Evolutionary conservation across 2,113 vertebrate genomes (phyloP).

Genomic region (Pygoscelis adeliae): DNA sequence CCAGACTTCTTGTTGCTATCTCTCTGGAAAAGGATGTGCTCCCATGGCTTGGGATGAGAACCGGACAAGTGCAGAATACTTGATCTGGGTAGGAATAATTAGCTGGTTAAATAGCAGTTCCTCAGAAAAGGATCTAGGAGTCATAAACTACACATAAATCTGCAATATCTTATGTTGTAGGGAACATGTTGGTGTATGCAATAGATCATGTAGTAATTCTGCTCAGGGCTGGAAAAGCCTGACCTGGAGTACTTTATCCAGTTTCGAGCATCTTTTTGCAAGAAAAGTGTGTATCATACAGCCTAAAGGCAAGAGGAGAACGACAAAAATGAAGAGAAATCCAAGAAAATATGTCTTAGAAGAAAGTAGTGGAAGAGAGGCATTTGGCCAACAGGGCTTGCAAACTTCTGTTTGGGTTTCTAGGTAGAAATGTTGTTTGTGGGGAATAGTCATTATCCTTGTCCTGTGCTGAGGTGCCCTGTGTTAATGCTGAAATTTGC

Average conservation of each 20-base stretch:
- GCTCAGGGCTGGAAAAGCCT: neutral
- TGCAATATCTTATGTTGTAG: neutral
- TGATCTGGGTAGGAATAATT: neutral
- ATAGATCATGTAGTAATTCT: neutral
- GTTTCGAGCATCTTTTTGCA: neutral
- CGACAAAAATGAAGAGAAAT: neutral
- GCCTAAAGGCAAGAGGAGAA: neutral
- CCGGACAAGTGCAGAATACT: neutral
- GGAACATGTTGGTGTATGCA: neutral
- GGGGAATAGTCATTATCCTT: neutral
- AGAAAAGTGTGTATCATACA: neutral
- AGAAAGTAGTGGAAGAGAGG: neutral
- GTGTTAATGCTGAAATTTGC: neutral
- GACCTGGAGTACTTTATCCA: neutral
- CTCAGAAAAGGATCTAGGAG: neutral
- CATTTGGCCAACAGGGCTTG: neutral
- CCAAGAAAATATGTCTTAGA: neutral
- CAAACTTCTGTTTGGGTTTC: neutral
- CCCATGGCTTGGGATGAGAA: neutral
- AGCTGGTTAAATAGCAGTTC: neutral
- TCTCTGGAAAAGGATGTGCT: slow-evolving; percentile 24
- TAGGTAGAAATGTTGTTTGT: neutral
- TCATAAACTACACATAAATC: slow-evolving; percentile 14
- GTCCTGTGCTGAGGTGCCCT: neutral
- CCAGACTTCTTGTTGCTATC: neutral